phyloP scores from a whole-genome alignment of 2,113 vertebrate genomes.

The Anseranas semipalmata region DNA sequence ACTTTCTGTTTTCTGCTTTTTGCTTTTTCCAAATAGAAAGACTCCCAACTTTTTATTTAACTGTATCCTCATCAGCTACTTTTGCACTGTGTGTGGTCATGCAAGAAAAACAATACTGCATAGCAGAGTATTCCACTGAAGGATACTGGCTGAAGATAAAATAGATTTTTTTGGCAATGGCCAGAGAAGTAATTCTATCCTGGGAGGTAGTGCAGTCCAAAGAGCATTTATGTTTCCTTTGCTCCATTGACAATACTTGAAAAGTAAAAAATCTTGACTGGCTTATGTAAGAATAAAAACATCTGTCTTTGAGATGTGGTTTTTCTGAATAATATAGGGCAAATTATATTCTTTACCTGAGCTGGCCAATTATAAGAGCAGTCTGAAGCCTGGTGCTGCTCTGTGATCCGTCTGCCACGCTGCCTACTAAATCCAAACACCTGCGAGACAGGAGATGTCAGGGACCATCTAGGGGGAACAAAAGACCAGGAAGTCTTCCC shows the following conservation, averaged over 20 bases:
- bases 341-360: not conserved
- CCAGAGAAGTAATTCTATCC: not conserved
- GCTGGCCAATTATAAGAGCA: not conserved
- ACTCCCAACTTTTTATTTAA: not conserved
- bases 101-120: not conserved
- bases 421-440: not conserved
- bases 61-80: not conserved
- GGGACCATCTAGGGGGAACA: not conserved
- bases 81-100: not conserved
- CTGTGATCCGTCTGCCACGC: not conserved
- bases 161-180: not conserved
- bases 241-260: not conserved
- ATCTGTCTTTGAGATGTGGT: not conserved
- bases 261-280: not conserved
- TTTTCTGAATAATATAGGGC: rapidly evolving
- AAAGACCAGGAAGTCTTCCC: not conserved
- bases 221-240: not conserved
- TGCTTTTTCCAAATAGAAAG: not conserved
- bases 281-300: not conserved
- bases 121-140: not conserved
- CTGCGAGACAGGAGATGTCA: not conserved
- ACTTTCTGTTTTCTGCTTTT: rapidly evolving
- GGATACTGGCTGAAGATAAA: not conserved
- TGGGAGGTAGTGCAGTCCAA: not conserved
- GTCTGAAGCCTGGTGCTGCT: not conserved